Percentiles rank a stretch among this genome's conserved stretches.
phyloP scores from a whole-genome alignment of 2,888 invertebrate species.

The Steromphala cineraria region DNA sequence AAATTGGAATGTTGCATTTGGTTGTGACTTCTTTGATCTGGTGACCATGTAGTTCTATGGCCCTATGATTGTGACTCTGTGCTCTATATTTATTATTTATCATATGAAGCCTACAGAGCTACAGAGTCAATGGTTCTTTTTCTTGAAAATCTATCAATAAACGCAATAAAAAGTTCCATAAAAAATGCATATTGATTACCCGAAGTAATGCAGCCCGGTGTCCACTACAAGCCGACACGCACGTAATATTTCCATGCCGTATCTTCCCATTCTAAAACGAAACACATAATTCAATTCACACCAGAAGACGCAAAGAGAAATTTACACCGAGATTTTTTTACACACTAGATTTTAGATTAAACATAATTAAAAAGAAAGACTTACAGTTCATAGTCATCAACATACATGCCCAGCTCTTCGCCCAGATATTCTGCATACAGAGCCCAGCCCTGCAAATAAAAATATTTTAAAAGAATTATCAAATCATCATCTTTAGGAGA shows the following conservation, averaged over 20 bases:
- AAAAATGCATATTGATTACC: constrained; percentile 11
- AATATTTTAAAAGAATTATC: neutral
- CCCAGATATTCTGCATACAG: constrained; percentile 72
- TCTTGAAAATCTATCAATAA: too few species aligned
- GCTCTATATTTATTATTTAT: too few species aligned
- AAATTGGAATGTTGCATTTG: too few species aligned
- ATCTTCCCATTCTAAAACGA: constrained; percentile 20
- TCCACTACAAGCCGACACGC: constrained; percentile 50
- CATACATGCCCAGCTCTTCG: constrained; percentile 72
- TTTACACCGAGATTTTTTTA: neutral
- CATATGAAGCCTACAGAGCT: too few species aligned
- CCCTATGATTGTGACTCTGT: too few species aligned
- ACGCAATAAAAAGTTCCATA: too few species aligned
- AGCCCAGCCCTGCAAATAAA: constrained; percentile 77
- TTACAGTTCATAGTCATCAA: constrained; percentile 67
- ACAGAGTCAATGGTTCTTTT: too few species aligned
- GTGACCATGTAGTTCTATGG: too few species aligned
- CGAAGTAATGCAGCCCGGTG: constrained; percentile 45
- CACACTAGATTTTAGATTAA: too few species aligned
- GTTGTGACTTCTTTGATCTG: too few species aligned
- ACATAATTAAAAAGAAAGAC: constrained; percentile 1
- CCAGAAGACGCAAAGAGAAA: neutral
- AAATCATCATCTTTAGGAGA: too few species aligned
- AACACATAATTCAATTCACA: neutral
- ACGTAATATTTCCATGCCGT: constrained; percentile 43